A percentile compares a stretch with the other conserved stretches of the same genome.
Conservation (phyloP, 1,140 invertebrate species). For the Drosophila punjabiensis region DNA sequence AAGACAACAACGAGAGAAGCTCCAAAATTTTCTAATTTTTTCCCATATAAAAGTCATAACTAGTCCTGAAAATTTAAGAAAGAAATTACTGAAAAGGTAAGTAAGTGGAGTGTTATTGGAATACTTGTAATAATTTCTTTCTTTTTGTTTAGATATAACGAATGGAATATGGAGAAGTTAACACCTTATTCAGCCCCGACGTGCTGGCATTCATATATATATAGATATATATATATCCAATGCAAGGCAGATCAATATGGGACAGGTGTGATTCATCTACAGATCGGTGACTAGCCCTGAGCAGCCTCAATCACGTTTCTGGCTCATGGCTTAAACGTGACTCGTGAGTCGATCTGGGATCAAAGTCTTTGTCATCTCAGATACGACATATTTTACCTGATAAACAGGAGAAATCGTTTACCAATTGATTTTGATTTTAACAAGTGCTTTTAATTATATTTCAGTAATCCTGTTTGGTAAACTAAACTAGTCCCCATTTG, state of each 20-base stretch:
- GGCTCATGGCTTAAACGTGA: slow-evolving; percentile 52
- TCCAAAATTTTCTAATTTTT: background rate
- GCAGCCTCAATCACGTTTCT: slow-evolving; percentile 68
- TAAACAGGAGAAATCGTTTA: background rate
- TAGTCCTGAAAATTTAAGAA: too few species aligned
- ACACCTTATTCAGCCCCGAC: slow-evolving; percentile 26
- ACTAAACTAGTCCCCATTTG: background rate
- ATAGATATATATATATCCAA: background rate
- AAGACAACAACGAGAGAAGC: background rate
- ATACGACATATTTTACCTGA: background rate
- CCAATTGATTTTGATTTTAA: background rate
- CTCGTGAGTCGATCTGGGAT: slow-evolving; percentile 30
- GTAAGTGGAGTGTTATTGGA: too few species aligned
- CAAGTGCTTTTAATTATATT: background rate
- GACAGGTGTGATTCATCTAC: slow-evolving; percentile 42
- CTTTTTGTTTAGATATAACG: background rate
- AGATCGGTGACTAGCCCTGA: slow-evolving; percentile 2
- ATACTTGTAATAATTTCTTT: too few species aligned
- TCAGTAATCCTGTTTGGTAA: background rate
- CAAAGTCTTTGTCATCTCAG: slow-evolving; percentile 6
- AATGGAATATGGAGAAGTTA: background rate
- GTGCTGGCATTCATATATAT: slow-evolving; percentile 44
- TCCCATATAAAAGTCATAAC: too few species aligned
- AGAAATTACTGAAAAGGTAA: background rate
- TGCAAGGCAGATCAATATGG: slow-evolving; percentile 25